Base-by-base conservation (phyloP, 1,140 invertebrate genomes). In the Tachypleus tridentatus region DNA sequence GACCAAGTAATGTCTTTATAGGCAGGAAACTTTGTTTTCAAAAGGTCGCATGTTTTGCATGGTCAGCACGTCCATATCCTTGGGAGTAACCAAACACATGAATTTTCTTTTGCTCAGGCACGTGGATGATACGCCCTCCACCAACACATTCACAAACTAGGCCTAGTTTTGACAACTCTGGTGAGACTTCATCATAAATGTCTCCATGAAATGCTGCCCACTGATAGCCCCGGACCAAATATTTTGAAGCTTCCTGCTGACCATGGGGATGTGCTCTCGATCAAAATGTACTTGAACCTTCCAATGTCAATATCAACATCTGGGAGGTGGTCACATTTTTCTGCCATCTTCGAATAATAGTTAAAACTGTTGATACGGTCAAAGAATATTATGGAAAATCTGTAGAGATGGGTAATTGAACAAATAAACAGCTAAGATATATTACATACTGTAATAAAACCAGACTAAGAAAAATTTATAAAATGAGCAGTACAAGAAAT, bases 21-120 rank as follows among this genome's bases (percentile, higher is more conserved):
- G 67, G 84, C 82, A 3, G 83, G 79, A 77, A 84, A 94, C 57
- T 82, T 81, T 68, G 84, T 83, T 72, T 89, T 87, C 58, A 94
- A 72, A 47, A 94, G 72, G 9, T 82, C 82, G 3, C 87, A 87
- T 6, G 88, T 78, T 6, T 76, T 72, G 84, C 74, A 78, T 94
- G 91, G 77, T 95, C 88, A 29, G 91, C 91, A 77, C 85, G 84
- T 1, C 91, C 91, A 75, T 84, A 94, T 4, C 87, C 85, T 79
- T 89, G 85, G 29, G 91, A 94, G 75, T 92, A 92, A 61, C 91
- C 91, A 77, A 89, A 93, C 67, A 95, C 88, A 71, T 86, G 82
- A 59, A 95, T 83, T 61, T 79, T 82, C 73, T 90, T 91, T n/a
- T 81, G 79, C 3, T 77, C 78, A 2, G 85, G 74, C 56, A 89